Percentiles rank a stretch among this genome's conserved stretches.
These are phyloP conservation scores for Podarcis raffonei DNA, from an alignment of 2,113 vertebrate species.

Conservation along the genomic window DNA sequence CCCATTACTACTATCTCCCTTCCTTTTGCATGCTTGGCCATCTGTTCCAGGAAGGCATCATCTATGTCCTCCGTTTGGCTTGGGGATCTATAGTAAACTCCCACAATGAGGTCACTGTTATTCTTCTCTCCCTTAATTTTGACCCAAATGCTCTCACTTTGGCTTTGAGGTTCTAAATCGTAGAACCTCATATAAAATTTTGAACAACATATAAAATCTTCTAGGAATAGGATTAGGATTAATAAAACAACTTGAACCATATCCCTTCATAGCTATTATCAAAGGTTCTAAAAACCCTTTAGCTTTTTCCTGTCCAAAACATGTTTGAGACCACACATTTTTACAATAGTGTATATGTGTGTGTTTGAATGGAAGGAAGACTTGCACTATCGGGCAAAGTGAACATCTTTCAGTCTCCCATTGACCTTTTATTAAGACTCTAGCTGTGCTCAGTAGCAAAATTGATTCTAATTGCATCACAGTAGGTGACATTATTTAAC, in stretches of 20 bases:
- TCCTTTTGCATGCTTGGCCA: too few relatives aligned
- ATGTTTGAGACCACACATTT: not conserved
- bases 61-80: too few relatives aligned
- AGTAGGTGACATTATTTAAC: constrained; percentile 70
- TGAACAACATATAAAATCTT: not conserved
- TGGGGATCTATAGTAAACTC: too few relatives aligned
- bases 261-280: not conserved
- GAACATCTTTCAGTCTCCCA: constrained; percentile 40
- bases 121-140: too few relatives aligned
- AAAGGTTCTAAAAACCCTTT: not conserved
- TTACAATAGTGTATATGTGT: not conserved
- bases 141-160: too few relatives aligned
- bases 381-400: constrained; percentile 14
- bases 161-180: too few relatives aligned
- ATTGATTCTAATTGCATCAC: constrained; percentile 68
- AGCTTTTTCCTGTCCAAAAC: constrained; percentile 7
- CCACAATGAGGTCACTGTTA: too few relatives aligned
- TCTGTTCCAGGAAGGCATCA: too few relatives aligned
- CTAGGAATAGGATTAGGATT: not conserved
- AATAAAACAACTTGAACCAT: not conserved
- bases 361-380: constrained; percentile 1
- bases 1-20: too few relatives aligned
- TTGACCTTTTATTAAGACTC: constrained; percentile 64
- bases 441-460: constrained; percentile 61
- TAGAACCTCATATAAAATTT: too few relatives aligned